Conservation (phyloP, 2,797 vertebrate genomes). For the Gallinago solitaria region DNA sequence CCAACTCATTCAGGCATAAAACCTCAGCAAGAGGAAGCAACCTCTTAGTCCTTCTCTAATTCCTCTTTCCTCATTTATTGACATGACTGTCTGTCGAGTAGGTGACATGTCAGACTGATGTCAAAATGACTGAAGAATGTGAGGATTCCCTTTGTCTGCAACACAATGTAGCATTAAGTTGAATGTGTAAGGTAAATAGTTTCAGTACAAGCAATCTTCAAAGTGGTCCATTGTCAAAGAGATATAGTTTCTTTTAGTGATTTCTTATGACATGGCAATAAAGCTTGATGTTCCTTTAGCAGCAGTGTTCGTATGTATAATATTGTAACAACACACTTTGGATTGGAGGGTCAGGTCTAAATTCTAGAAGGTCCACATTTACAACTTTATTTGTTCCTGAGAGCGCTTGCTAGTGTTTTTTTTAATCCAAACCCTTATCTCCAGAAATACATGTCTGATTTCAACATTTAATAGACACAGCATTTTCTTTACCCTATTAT, state of each 20-base stretch:
- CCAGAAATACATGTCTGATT: not conserved
- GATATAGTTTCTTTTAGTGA: not conserved
- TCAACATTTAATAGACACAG: not conserved
- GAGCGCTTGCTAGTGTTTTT: not conserved
- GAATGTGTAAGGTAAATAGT: not conserved
- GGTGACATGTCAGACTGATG: not conserved
- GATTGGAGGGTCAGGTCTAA: not conserved
- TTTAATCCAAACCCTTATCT: not conserved
- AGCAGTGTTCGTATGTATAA: not conserved
- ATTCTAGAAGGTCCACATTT: not conserved
- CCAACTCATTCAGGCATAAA: not conserved
- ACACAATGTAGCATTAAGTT: not conserved
- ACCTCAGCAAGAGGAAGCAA: not conserved
- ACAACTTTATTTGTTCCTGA: not conserved
- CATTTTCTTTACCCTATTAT: not conserved
- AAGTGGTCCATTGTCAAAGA: not conserved
- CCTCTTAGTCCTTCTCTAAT: not conserved
- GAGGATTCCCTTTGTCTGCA: not conserved
- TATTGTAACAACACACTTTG: not conserved
- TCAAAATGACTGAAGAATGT: not conserved
- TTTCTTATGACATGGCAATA: not conserved
- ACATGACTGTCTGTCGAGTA: not conserved
- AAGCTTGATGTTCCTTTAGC: not conserved
- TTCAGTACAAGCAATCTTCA: not conserved
- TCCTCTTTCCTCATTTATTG: not conserved